Conservation (phyloP, 2,113 vertebrate genomes). For the Petroica traversi region DNA sequence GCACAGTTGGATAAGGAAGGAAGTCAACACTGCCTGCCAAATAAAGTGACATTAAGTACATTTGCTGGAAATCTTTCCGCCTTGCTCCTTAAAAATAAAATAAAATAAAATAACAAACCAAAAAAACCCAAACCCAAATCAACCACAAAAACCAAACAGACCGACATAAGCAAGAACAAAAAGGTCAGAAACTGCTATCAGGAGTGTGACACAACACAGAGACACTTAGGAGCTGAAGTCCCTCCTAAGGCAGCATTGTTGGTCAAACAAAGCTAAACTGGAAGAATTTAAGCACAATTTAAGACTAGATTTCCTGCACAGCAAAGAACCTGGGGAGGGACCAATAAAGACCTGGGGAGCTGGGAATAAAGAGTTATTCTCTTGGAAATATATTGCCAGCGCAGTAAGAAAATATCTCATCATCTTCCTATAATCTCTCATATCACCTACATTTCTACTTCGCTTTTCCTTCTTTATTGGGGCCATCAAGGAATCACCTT, state of each 20-base stretch:
- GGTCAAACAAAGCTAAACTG: neutral
- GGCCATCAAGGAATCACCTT: neutral
- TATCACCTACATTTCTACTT: neutral
- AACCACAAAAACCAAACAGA: neutral
- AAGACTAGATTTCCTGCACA: neutral
- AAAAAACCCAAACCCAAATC: too few species aligned
- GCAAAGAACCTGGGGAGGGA: neutral
- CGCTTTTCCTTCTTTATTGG: neutral
- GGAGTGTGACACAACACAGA: neutral
- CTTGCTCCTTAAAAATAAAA: neutral
- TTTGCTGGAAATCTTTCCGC: conserved; percentile 1
- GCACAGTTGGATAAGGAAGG: conserved; percentile 16
- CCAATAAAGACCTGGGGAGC: neutral
- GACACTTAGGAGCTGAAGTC: neutral
- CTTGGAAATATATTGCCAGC: neutral
- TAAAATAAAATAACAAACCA: too few species aligned
- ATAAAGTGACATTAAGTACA: conserved; percentile 9
- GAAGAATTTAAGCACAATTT: neutral
- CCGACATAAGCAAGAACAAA: neutral
- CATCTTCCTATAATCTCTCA: neutral
- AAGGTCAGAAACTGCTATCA: neutral
- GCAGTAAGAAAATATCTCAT: neutral
- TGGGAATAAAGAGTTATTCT: neutral
- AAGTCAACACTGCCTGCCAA: conserved; percentile 3
- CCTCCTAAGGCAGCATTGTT: neutral